Conservation (phyloP, 1,140 invertebrate species). For the Orius laevigatus region DNA sequence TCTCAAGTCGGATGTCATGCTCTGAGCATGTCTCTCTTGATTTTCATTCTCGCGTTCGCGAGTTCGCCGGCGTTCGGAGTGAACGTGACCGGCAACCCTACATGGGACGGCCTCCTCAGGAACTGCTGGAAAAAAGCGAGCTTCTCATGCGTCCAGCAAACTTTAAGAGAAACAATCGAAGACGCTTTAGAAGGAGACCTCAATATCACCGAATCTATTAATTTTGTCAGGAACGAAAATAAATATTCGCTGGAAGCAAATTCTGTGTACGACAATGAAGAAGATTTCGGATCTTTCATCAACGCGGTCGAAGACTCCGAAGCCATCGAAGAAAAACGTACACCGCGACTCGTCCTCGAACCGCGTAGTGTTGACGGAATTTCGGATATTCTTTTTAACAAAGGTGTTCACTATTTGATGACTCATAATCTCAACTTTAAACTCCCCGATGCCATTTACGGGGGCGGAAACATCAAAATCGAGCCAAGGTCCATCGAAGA, state of each 20-base stretch:
- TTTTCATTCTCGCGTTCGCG: too few species aligned
- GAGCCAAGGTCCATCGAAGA: conserved; percentile 47
- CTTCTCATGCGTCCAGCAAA: conserved; percentile 57
- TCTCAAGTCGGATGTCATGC: too few species aligned
- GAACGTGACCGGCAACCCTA: too few species aligned
- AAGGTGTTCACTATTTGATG: conserved; percentile 51
- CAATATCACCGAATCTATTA: conserved; percentile 47
- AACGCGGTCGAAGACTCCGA: conserved; percentile 26
- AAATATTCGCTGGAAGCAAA: conserved; percentile 17
- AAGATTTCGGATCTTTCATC: conserved; percentile 19
- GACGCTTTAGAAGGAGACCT: conserved; percentile 46
- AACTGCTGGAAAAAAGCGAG: conserved; percentile 46
- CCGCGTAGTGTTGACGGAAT: conserved; percentile 50
- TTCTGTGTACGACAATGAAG: conserved; percentile 22
- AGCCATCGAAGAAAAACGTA: conserved; percentile 20
- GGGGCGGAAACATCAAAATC: conserved; percentile 48
- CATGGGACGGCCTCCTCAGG: conserved; percentile 38
- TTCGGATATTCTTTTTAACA: conserved; percentile 45
- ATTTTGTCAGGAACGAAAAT: conserved; percentile 42
- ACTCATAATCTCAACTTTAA: conserved; percentile 54
- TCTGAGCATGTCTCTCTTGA: too few species aligned
- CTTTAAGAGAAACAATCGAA: conserved; percentile 50
- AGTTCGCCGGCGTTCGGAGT: too few species aligned
- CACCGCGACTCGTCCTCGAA: conserved; percentile 16
- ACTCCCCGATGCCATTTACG: conserved; percentile 50